Evolutionary conservation across 2,888 invertebrate genomes (phyloP).

Genomic region (Cartodere bifasciata): DNA sequence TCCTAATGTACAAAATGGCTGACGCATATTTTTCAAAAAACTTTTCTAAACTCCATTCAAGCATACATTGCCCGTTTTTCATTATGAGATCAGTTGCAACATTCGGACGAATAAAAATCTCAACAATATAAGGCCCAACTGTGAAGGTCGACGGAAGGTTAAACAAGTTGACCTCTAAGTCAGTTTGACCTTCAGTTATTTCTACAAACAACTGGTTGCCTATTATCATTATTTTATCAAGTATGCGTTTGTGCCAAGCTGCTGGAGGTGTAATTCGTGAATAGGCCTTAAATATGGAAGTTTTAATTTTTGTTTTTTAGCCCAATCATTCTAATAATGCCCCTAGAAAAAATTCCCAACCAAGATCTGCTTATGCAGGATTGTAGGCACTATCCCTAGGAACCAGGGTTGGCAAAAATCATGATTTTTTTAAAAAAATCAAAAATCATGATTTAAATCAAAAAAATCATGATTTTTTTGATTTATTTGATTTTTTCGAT

Average conservation of each 20-base stretch:
- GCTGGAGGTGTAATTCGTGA: conserved; percentile 51
- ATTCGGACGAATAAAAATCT: conserved; percentile 45
- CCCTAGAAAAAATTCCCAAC: too few species aligned
- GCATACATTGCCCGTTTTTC: conserved; percentile 40
- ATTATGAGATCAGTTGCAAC: conserved; percentile 35
- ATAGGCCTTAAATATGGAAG: conserved; percentile 33
- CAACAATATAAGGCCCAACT: conserved; percentile 44
- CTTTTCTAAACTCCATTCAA: conserved; percentile 37
- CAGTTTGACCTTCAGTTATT: conserved; percentile 36
- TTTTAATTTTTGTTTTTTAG: not conserved
- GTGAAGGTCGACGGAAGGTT: conserved; percentile 44
- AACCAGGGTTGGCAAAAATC: too few species aligned
- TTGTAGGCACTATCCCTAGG: too few species aligned
- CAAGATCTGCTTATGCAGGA: too few species aligned
- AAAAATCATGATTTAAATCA: too few species aligned
- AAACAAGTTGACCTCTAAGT: conserved; percentile 39
- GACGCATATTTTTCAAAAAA: conserved; percentile 40
- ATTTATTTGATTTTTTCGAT: too few species aligned
- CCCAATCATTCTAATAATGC: too few species aligned
- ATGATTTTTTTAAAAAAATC: too few species aligned
- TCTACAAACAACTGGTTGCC: conserved; percentile 47
- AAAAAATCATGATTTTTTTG: too few species aligned
- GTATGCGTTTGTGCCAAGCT: conserved; percentile 43
- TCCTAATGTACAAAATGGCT: conserved; percentile 45
- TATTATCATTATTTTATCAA: conserved; percentile 45